Evolutionary conservation across 2,113 vertebrate genomes (phyloP), one percentile per base, ranked within the genome.

Genomic region (Zootoca vivipara): DNA sequence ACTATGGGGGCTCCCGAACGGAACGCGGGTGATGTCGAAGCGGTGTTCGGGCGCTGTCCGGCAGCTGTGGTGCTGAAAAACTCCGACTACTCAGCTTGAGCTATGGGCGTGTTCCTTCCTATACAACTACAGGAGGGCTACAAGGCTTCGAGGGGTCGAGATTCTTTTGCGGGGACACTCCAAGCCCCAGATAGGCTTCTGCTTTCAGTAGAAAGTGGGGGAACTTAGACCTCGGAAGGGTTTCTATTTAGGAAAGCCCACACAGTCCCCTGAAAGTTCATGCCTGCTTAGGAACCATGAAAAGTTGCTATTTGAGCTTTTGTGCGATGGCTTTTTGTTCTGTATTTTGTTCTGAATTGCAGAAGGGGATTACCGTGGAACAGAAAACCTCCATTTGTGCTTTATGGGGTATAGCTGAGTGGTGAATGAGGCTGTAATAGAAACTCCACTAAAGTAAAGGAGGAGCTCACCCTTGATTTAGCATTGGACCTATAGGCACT

Each of bases 51-150:
- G 75, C 15, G 81, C 89, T 90, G 77, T 87, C 79, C 89, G 2
- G 10, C 65, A 52, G 75, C 1, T 26, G 38, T 87, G 85, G 89
- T 90, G 81, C 89, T 90, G 89, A 90, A 87, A 78, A 83, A 79
- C 75, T 84, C 81, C 20, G 16, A 73, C 28, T 30, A 52, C 52
- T 83, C 24, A 15, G 73, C 24, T 65, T 30, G 22, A 69, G 46
- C 38, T 52, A 65, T 80, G 81, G 85, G 80, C 24, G 74, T 79
- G 85, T 74, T 64, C 52, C 75, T 83, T 13, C 26, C 64, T 78
- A 33, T 69, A 70, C 18, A 82, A 22, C 28, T 38, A 78, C 38
- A 74, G 24, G 42, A 56, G 7, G 20, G 28, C 72, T 40, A 7
- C 16, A 38, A 58, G 42, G 79, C 62, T 38, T 52, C 7, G 15